Evolutionary conservation across 2,113 vertebrate genomes (phyloP), one percentile per base, ranked within the genome.

Genomic region (Sialia sialis): DNA sequence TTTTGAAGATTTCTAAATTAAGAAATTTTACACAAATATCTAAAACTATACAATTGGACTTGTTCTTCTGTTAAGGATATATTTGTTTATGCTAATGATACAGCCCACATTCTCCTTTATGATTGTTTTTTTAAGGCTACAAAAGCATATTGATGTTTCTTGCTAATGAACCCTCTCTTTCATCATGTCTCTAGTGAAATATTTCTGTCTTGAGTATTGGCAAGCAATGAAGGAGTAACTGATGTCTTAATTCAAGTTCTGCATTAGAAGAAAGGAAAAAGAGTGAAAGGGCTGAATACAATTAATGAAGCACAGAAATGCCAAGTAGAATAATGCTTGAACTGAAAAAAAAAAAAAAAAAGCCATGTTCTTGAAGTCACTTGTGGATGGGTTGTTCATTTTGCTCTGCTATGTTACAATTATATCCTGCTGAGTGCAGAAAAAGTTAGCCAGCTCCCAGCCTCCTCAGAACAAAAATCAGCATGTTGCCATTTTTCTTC

Each of bases 161-260:
- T 84, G 21, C 17, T 59, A 89, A 75, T 13, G 7, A 94, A 82
- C 73, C 11, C 9, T 60, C 51, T 90, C 77, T 85, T 85, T n/a
- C 34, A 32, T 87, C 21, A 9, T n/a, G 51, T 54, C 34, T 67
- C 46, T 58, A 90, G 23, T 59, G 51, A 19, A 86, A n/a, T 78
- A 69, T 84, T 92, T 92, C 70, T 94, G 51, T 52, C 72, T 80
- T 89, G 25, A 84, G 39, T 90, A 62, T 43, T 90, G 83, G 48
- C 60, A 94, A 91, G 51, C 30, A 77, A 13, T 12, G 59, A 76
- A 84, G 58, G 17, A 90, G 51, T 5, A 90, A 15, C 5, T 62
- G 67, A 81, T 80, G 56, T 67, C 87, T 96, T 92, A 84, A 95
- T 77, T 94, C 29, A 93, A 86, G 15, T 81, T 67, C 59, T 92